These are phyloP conservation scores for Rhynchonycteris naso DNA, from an alignment of 2,797 vertebrate species.

Conservation along the genomic window DNA sequence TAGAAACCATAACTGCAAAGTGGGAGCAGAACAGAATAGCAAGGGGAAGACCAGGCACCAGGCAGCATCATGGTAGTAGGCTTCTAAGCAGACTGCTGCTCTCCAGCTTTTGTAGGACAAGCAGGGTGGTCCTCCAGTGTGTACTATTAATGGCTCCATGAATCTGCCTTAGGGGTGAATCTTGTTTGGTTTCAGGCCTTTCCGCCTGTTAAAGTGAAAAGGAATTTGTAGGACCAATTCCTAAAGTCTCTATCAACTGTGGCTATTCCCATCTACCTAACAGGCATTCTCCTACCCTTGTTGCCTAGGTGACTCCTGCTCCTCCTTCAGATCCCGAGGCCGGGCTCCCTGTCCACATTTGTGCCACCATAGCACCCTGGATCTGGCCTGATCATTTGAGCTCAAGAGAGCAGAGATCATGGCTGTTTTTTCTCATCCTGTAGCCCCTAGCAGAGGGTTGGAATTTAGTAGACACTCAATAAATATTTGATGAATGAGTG, in stretches of 20 bases:
- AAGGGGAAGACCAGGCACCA: neutral
- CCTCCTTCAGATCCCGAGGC: neutral
- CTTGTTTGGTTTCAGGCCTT: neutral
- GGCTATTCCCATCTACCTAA: neutral
- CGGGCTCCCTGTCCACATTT: accelerated
- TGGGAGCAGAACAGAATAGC: neutral
- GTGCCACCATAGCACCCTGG: neutral
- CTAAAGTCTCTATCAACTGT: neutral
- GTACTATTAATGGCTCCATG: neutral
- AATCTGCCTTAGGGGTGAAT: neutral
- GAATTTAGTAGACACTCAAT: neutral
- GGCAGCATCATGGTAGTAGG: neutral
- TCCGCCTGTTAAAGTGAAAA: neutral
- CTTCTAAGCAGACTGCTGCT: accelerated
- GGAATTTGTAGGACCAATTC: neutral
- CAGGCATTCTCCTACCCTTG: neutral
- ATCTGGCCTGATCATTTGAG: neutral
- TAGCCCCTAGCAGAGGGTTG: neutral
- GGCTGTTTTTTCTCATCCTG: neutral
- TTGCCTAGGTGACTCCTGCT: too few relatives aligned
- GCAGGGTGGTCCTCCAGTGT: accelerated
- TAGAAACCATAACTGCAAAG: neutral
- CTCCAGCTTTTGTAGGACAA: neutral
- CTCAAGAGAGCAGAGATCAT: neutral
- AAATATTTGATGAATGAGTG: neutral